These are phyloP conservation scores for Parapristionchus giblindavisi DNA, from an alignment of 2,888 invertebrate species.

Conservation along the genomic window DNA sequence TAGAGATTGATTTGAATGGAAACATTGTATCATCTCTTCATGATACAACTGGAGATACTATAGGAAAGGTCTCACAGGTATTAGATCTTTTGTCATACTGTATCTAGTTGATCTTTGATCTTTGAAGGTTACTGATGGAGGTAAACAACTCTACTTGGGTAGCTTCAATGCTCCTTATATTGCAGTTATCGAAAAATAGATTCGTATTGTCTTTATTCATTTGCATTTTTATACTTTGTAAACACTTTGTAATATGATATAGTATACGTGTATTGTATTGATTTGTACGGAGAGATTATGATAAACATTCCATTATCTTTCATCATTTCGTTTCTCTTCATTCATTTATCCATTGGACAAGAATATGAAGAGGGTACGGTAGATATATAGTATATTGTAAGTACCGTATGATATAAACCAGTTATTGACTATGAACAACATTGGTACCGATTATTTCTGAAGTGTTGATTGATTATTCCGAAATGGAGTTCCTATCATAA, in stretches of 20 bases:
- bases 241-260: too few relatives aligned
- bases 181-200: conserved; percentile 49
- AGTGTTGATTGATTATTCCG: too few relatives aligned
- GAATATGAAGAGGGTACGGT: too few relatives aligned
- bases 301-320: conserved; percentile 15
- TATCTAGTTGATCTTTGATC: not conserved
- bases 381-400: too few relatives aligned
- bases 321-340: conserved; percentile 5
- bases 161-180: conserved; percentile 59
- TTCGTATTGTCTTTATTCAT: too few relatives aligned
- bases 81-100: not conserved
- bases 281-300: conserved; percentile 23
- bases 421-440: too few relatives aligned
- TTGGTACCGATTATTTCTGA: too few relatives aligned
- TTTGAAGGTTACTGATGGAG: conserved; percentile 53
- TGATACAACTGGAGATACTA: conserved; percentile 55
- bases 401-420: too few relatives aligned
- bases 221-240: too few relatives aligned
- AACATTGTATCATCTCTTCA: conserved; percentile 60
- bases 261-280: too few relatives aligned
- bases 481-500: too few relatives aligned
- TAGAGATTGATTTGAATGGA: conserved; percentile 45
- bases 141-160: conserved; percentile 58
- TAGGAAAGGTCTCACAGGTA: conserved; percentile 62
- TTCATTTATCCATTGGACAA: conserved; percentile 2